Conservation (phyloP, 2,888 invertebrate species). For the Allacma fusca region DNA sequence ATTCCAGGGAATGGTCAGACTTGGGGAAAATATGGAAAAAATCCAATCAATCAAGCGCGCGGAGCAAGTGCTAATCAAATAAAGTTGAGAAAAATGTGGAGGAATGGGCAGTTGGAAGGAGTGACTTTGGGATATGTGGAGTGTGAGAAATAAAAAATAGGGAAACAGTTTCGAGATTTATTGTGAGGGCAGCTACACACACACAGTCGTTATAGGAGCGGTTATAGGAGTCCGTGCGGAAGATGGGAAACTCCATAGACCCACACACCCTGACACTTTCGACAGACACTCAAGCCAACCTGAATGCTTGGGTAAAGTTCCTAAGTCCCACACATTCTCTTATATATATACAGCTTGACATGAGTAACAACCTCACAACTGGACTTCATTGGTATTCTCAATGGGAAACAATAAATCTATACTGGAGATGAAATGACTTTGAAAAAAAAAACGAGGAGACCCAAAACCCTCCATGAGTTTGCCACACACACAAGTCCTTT, state of each 20-base stretch:
- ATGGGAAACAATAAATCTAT: constrained; percentile 41
- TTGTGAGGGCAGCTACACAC: too few species aligned
- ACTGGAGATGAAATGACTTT: constrained; percentile 36
- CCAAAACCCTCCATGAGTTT: too few species aligned
- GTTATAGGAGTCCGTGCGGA: too few species aligned
- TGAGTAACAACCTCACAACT: constrained; percentile 29
- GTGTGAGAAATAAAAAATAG: too few species aligned
- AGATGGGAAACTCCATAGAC: too few species aligned
- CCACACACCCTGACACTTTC: constrained; percentile 9
- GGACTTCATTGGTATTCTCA: constrained; percentile 38
- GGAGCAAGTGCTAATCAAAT: constrained; percentile 35
- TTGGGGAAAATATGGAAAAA: neutral
- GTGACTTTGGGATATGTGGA: too few species aligned
- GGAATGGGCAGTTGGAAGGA: too few species aligned
- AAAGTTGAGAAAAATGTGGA: constrained; percentile 31
- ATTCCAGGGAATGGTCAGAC: too few species aligned
- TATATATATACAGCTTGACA: neutral
- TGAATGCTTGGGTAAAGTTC: constrained; percentile 16
- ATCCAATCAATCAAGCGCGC: constrained; percentile 44
- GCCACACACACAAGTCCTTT: constrained; percentile 8
- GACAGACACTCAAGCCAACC: constrained; percentile 26
- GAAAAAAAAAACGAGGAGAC: neutral
- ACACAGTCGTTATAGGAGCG: too few species aligned
- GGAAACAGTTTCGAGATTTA: too few species aligned
- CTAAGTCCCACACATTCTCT: too few species aligned